Conservation (phyloP, 2,888 invertebrate genomes). For the Clitarchus hookeri region DNA sequence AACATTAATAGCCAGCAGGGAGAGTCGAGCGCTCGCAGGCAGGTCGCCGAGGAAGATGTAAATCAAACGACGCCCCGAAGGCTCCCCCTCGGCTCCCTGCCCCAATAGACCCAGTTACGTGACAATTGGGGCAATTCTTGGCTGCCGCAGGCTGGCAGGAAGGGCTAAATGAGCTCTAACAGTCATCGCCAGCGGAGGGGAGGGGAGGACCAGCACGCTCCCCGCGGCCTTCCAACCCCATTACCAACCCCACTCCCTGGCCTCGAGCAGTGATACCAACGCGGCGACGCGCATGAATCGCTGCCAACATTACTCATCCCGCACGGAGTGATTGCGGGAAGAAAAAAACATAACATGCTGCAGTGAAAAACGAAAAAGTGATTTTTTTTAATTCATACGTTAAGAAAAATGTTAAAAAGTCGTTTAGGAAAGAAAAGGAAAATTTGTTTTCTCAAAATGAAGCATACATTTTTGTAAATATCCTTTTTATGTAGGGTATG, state of each 20-base stretch:
- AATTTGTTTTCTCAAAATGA: too few species aligned
- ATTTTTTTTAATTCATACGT: too few species aligned
- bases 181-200: neutral
- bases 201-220: neutral
- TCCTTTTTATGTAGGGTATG: too few species aligned
- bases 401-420: too few species aligned
- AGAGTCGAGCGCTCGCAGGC: neutral
- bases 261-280: neutral
- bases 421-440: too few species aligned
- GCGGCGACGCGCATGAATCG: neutral
- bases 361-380: too few species aligned
- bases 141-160: slow-evolving; percentile 8
- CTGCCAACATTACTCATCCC: neutral
- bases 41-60: neutral
- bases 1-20: too few species aligned
- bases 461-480: too few species aligned
- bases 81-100: neutral
- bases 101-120: slow-evolving; percentile 14
- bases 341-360: too few species aligned
- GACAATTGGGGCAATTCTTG: slow-evolving; percentile 6
- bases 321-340: too few species aligned
- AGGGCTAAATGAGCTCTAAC: neutral
- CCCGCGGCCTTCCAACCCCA: neutral
- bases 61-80: neutral
- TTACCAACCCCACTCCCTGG: neutral